Evolutionary conservation across 2,113 vertebrate genomes (phyloP), one percentile per base, ranked within the genome.

Genomic region (Irena cyanogastra): DNA sequence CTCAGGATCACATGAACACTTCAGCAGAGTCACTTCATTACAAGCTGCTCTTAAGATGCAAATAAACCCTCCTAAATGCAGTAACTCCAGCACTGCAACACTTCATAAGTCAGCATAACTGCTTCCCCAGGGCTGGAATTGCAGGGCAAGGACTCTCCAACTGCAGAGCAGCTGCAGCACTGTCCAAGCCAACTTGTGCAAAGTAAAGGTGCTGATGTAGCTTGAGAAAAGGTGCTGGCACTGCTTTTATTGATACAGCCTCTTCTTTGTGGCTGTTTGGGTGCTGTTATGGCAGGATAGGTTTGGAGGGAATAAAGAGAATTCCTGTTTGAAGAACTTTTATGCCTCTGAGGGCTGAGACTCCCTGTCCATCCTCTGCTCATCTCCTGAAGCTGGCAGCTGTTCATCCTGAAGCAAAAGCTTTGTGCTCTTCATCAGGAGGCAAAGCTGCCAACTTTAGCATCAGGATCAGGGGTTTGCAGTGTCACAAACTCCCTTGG

Each of bases 41-140:
- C 68, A 33, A 83, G 53, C 90, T 93, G 87, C 91, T 65, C 68
- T 95, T 91, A 85, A 92, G 84, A 89, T 91, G 89, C 89, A 95
- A 88, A 95, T 94, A 89, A 83, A 87, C 21, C 60, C 65, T 83
- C 64, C 65, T 81, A 45, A 45, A 90, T 94, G 86, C 91, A 87
- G 83, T 49, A 84, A 87, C 90, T 95, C 61, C 68, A 70, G 72
- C 93, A 35, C 68, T 87, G 86, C 88, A 87, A 52, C 77, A 77
- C 86, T 95, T 65, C 59, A 3, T 72, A 89, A 90, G 74, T 91
- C 95, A 94, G 89, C 47, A 13, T 16, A 91, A 84, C 78, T 91
- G 76, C 87, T 85, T 49, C 10, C 56, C 13, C 1, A 1, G 88
- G 87, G 77, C 86, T 71, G 81, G 47, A 47, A 54, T 78, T 37